phyloP scores from a whole-genome alignment of 1,140 invertebrate genomes.

The Antheraea mylitta region DNA sequence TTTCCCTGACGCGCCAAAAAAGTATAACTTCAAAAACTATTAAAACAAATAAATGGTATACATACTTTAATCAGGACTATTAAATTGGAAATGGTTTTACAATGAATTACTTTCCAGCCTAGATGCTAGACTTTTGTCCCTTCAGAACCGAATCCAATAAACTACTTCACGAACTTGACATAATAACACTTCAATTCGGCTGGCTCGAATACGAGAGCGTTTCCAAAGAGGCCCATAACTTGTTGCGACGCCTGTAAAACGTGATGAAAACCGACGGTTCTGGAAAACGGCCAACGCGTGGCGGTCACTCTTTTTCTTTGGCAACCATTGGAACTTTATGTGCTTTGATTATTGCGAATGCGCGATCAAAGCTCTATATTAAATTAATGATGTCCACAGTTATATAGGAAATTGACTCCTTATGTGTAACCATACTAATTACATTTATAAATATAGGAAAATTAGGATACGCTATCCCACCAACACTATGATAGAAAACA shows the following conservation, averaged over 20 bases:
- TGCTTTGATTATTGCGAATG: conserved; percentile 20
- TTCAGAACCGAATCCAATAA: conserved; percentile 8
- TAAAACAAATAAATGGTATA: background rate
- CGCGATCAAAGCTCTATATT: background rate
- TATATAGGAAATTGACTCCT: too few species aligned
- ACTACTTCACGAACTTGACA: conserved; percentile 16
- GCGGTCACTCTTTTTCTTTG: conserved; percentile 35
- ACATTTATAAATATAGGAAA: too few species aligned
- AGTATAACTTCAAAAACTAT: too few species aligned
- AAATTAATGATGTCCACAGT: too few species aligned
- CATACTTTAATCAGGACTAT: background rate
- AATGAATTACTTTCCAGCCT: background rate
- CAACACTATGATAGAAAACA: too few species aligned
- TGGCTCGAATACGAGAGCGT: conserved; percentile 15
- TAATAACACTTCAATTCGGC: conserved; percentile 18
- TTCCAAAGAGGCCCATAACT: conserved; percentile 38
- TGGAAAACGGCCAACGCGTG: conserved; percentile 33
- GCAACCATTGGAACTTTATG: conserved; percentile 26
- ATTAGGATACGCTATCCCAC: too few species aligned
- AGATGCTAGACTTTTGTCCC: background rate
- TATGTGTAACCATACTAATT: too few species aligned
- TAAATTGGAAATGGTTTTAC: background rate
- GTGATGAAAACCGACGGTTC: conserved; percentile 37
- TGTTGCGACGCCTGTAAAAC: conserved; percentile 42
- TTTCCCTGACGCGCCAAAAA: too few species aligned